Percentiles rank a stretch among this genome's conserved stretches.
Conservation (phyloP, 1,140 invertebrate genomes). For the Zaprionus lachaisei region DNA sequence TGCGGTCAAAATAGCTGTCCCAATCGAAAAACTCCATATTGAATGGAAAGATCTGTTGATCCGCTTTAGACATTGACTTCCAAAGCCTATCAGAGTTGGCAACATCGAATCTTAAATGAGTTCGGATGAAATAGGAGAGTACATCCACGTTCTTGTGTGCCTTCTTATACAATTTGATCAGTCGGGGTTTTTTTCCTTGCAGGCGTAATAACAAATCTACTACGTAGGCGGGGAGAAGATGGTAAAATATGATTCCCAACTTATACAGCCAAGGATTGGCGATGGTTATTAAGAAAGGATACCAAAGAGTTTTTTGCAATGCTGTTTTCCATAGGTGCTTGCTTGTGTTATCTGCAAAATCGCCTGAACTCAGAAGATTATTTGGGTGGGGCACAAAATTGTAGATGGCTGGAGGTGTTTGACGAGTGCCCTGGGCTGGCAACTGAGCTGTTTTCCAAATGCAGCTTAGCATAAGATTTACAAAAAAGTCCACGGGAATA, state of each 20-base stretch:
- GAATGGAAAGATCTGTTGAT: conserved; percentile 88
- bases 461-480: conserved; percentile 89
- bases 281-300: conserved; percentile 82
- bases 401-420: conserved; percentile 86
- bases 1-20: conserved; percentile 86
- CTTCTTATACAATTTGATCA: conserved; percentile 89
- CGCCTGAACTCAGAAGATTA: conserved; percentile 86
- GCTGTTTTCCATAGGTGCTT: conserved; percentile 67
- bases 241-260: conserved; percentile 85
- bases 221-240: conserved; percentile 86
- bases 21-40: conserved; percentile 88
- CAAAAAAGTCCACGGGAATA: conserved; percentile 92
- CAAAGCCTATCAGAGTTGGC: conserved; percentile 87
- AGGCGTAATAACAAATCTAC: conserved; percentile 86
- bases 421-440: conserved; percentile 80
- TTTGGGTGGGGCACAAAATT: conserved; percentile 88
- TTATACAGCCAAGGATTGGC: conserved; percentile 77
- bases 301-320: conserved; percentile 85
- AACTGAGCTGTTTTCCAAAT: conserved; percentile 88
- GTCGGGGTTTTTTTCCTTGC: conserved; percentile 70
- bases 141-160: conserved; percentile 88
- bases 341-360: conserved; percentile 83
- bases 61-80: conserved; percentile 86
- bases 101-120: conserved; percentile 89
- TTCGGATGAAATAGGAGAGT: conserved; percentile 88